These are phyloP conservation scores for Pipistrellus nathusii DNA, from an alignment of 2,797 vertebrate genomes.

Conservation along the genomic window DNA sequence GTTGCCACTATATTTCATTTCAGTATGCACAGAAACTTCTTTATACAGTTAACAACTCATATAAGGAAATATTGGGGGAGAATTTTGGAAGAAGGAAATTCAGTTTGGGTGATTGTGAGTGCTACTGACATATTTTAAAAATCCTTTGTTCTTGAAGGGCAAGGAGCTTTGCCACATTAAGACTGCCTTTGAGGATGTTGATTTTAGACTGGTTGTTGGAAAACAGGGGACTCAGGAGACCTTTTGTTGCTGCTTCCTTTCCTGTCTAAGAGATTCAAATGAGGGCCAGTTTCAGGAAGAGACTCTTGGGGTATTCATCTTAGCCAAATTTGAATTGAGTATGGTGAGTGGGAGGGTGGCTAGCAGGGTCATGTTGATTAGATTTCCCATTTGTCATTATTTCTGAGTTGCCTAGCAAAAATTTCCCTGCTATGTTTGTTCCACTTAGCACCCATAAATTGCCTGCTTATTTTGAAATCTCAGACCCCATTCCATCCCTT, in stretches of 20 bases:
- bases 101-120: conserved; percentile 75
- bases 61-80: conserved; percentile 82
- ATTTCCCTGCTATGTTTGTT: neutral
- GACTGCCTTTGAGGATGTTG: neutral
- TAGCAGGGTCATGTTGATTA: neutral
- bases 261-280: neutral
- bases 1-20: neutral
- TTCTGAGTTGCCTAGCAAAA: neutral
- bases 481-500: neutral
- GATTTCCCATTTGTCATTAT: neutral
- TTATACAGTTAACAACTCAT: conserved; percentile 84
- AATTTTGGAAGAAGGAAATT: conserved; percentile 79
- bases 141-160: neutral
- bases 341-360: neutral
- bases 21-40: conserved; percentile 79
- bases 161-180: neutral
- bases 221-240: neutral
- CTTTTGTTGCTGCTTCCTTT: no score
- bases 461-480: neutral
- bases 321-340: neutral
- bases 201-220: neutral
- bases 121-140: conserved; percentile 10
- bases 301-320: neutral
- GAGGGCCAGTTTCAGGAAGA: neutral
- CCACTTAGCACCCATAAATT: neutral